A percentile compares a stretch with the other conserved stretches of the same genome.
Evolutionary conservation across 2,113 vertebrate species (phyloP).

Genomic region (Halichoeres trimaculatus): DNA sequence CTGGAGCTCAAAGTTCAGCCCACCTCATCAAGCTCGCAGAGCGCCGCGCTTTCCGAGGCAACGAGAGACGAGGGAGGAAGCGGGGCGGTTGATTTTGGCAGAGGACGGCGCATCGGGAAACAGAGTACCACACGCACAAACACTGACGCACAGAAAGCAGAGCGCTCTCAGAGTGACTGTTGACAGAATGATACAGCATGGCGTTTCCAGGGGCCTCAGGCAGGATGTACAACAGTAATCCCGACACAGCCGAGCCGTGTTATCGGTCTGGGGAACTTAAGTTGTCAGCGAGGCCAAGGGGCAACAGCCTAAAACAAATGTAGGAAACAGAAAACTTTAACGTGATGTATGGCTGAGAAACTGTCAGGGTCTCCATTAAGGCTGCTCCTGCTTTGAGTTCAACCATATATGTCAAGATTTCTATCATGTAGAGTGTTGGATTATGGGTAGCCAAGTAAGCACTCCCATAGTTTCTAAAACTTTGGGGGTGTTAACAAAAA

Average conservation of each 20-base stretch:
- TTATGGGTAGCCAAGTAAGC: background rate
- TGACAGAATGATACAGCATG: conserved; percentile 82
- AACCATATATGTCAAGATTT: conserved; percentile 8
- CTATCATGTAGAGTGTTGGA: background rate
- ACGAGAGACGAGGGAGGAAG: conserved; percentile 67
- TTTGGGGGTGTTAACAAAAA: too few species aligned
- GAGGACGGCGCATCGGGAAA: conserved; percentile 58
- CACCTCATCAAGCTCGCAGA: conserved; percentile 46
- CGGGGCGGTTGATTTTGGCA: conserved; percentile 79
- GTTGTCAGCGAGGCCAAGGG: conserved; percentile 64
- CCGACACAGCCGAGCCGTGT: conserved; percentile 65
- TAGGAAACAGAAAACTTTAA: conserved; percentile 50
- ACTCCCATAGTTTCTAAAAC: too few species aligned
- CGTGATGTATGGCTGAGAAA: conserved; percentile 46
- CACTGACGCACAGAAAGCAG: conserved; percentile 47
- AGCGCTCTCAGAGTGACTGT: conserved; percentile 63
- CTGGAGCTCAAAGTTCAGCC: conserved; percentile 43
- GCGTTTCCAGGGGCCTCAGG: conserved; percentile 70
- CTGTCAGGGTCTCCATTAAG: conserved; percentile 20
- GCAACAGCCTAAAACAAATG: conserved; percentile 50
- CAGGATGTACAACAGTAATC: conserved; percentile 73
- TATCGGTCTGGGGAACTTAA: conserved; percentile 76
- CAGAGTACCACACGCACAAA: conserved; percentile 72
- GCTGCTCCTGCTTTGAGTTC: background rate
- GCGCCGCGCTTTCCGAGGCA: conserved; percentile 38